phyloP scores from a whole-genome alignment of 2,797 vertebrate species.

The Anableps anableps region DNA sequence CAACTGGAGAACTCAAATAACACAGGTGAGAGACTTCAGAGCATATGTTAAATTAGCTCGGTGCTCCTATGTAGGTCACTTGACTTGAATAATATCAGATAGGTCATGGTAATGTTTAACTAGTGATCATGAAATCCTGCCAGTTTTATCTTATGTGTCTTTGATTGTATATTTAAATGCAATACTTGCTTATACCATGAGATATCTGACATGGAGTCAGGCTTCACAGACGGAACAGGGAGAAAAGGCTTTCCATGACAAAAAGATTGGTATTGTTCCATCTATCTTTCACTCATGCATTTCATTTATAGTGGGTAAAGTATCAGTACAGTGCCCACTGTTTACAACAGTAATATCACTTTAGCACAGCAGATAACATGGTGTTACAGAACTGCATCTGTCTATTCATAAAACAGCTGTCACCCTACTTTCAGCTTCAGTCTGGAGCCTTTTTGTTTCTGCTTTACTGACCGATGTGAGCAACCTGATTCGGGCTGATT shows the following conservation, averaged over 20 bases:
- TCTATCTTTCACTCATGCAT: not conserved
- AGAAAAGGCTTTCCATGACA: not conserved
- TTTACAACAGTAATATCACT: not conserved
- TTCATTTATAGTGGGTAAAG: not conserved
- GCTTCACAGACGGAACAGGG: not conserved
- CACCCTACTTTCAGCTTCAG: not conserved
- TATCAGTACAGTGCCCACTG: not conserved
- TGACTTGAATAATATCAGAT: not conserved
- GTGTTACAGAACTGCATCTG: not conserved
- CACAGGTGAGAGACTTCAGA: constrained; percentile 62
- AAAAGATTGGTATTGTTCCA: not conserved
- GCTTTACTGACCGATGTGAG: not conserved
- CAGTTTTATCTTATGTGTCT: not conserved
- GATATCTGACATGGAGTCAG: not conserved
- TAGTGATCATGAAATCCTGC: not conserved
- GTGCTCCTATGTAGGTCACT: not conserved
- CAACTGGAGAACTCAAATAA: constrained; percentile 66
- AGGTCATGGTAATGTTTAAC: not conserved
- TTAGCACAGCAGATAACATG: not conserved
- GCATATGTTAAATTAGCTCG: not conserved
- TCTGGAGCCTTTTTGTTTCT: not conserved
- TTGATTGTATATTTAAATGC: not conserved
- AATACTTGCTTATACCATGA: not conserved
- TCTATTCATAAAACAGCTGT: not conserved
- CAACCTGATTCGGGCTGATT: not conserved